phyloP scores from a whole-genome alignment of 2,888 invertebrate species.

The Lamellibrachia satsuma region DNA sequence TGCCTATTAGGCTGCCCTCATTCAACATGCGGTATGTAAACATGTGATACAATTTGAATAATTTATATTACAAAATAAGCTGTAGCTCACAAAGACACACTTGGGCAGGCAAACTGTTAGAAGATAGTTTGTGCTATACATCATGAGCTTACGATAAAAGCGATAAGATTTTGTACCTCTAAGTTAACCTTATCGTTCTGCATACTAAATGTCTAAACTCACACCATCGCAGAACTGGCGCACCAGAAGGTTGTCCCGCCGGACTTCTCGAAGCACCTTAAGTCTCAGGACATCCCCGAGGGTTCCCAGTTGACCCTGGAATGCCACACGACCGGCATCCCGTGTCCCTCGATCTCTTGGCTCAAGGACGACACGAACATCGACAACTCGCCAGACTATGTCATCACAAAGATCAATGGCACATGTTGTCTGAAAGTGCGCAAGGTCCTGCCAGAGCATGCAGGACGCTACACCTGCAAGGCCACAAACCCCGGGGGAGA shows the following conservation, averaged over 20 bases:
- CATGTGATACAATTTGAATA: no score
- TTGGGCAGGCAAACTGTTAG: no score
- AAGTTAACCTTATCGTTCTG: not conserved
- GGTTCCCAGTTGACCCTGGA: constrained; percentile 62
- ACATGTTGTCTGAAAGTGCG: constrained; percentile 71
- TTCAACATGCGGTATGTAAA: no score
- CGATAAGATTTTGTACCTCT: no score
- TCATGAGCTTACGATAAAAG: no score
- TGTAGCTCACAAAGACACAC: no score
- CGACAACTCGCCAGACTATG: constrained; percentile 69
- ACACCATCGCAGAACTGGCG: constrained; percentile 44
- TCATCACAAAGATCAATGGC: constrained; percentile 84
- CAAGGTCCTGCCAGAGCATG: constrained; percentile 77
- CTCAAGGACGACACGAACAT: constrained; percentile 62
- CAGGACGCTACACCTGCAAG: constrained; percentile 81
- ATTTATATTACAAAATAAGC: no score
- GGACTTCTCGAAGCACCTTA: constrained; percentile 62
- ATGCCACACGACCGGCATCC: constrained; percentile 64
- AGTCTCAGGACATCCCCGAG: constrained; percentile 61
- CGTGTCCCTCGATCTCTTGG: constrained; percentile 64
- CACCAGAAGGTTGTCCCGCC: constrained; percentile 64
- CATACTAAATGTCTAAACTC: not conserved
- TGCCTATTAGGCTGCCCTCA: no score
- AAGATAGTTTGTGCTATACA: no score
- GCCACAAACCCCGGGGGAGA: constrained; percentile 92